Conservation (phyloP, 2,797 vertebrate genomes). For the Sitta carolinensis region DNA sequence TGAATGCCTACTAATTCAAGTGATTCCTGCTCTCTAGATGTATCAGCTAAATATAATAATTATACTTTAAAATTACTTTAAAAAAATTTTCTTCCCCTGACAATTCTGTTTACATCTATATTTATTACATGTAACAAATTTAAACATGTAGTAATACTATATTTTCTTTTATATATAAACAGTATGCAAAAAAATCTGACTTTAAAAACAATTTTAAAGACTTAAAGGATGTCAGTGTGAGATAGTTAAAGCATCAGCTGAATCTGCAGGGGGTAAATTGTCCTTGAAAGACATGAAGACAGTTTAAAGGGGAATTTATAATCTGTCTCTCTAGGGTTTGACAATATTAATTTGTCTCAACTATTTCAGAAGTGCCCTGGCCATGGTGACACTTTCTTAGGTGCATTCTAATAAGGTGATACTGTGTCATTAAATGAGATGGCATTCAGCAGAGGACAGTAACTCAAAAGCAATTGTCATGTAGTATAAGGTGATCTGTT, state of each 20-base stretch:
- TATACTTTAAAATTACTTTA: neutral
- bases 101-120: neutral
- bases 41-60: neutral
- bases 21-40: neutral
- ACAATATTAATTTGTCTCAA: constrained; percentile 94
- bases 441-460: constrained; percentile 81
- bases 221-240: constrained; percentile 29
- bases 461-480: constrained; percentile 81
- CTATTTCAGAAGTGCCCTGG: constrained; percentile 76
- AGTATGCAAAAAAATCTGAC: neutral
- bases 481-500: constrained; percentile 53
- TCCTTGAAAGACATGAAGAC: constrained; percentile 85
- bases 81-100: neutral
- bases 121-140: neutral
- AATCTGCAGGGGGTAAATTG: constrained; percentile 74
- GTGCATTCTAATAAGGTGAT: constrained; percentile 87
- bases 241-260: constrained; percentile 67
- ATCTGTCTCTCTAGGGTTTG: constrained; percentile 85
- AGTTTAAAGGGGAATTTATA: constrained; percentile 84
- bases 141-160: neutral
- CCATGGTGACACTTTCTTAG: constrained; percentile 74
- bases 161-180: neutral
- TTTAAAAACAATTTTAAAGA: constrained; percentile 36
- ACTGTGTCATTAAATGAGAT: constrained; percentile 76
- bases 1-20: neutral